Base-by-base conservation (phyloP, 2,888 invertebrate species). In the Drosophila heteroneura region DNA sequence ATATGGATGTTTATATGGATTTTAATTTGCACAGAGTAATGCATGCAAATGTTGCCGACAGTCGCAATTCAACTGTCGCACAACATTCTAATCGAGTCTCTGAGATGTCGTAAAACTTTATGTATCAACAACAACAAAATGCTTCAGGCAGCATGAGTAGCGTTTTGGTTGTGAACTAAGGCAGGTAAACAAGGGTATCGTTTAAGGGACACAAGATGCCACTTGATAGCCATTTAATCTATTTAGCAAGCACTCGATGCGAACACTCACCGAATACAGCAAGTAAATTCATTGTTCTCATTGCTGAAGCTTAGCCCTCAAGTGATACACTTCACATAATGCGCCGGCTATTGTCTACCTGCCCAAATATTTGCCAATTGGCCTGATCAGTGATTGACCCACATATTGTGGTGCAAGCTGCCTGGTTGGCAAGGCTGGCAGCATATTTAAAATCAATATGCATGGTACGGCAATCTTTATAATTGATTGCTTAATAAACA, bases 401-500 rank as follows among this genome's bases (percentile, higher is more conserved):
- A 66, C 49, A 60, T 53, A 28, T 26, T 44, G 16, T 14, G 22
- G 14, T 12, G 57, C 16, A 22, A 10, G 19, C 54, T 35, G 39
- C n/a, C 57, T 16, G 49, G 12, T 41, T 44, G 22, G 69, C 58
- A 60, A 61, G 64, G 30, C 60, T 26, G 30, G 10, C 10, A 16
- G 26, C 37, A 41, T 63, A 70, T 66, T 71, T 37, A 56, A 74
- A 83, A 77, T 80, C 82, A 85, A 86, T 88, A 71, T 65, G 58
- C 52, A 54, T 41, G 39, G 35, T 58, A 19, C 47, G 54, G 57
- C 76, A 61, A 77, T 77, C 67, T 77, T 68, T 65, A 68, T 81
- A 85, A 85, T 83, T 89, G 88, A 87, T 89, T 76, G 74, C 85
- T 85, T 85, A 79, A 85, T 87, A 82, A 85, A 89, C 82, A 82